These are phyloP conservation scores for Passerina amoena DNA, from an alignment of 2,113 vertebrate species.

Conservation along the genomic window DNA sequence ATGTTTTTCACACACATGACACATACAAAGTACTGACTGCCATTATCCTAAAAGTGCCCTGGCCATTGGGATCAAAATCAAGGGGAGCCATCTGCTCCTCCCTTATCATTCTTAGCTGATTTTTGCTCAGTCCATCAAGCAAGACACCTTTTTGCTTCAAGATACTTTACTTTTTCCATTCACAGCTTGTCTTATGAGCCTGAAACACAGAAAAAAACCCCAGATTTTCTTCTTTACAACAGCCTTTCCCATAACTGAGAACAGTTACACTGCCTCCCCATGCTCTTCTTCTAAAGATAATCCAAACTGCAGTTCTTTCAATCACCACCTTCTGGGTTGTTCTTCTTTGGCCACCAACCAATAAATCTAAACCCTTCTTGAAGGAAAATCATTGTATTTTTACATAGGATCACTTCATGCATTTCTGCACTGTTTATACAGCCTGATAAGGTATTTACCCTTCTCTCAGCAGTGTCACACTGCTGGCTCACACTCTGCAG, in stretches of 20 bases:
- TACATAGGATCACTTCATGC: neutral
- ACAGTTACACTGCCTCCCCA: rapidly evolving
- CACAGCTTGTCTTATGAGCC: neutral
- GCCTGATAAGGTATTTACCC: neutral
- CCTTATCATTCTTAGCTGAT: neutral
- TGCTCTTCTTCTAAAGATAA: neutral
- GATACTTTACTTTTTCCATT: neutral
- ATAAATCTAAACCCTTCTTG: neutral
- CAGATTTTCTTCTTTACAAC: neutral
- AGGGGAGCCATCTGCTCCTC: neutral
- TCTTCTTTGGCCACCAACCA: neutral
- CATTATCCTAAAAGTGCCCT: neutral
- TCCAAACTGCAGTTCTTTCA: neutral
- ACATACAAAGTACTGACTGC: neutral
- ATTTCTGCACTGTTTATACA: neutral
- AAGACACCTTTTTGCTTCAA: neutral
- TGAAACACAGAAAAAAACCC: neutral
- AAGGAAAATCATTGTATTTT: constrained; percentile 29
- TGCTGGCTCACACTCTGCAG: neutral
- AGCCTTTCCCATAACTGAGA: neutral
- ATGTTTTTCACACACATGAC: neutral
- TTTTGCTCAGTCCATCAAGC: neutral
- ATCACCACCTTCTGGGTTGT: neutral
- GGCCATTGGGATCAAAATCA: neutral
- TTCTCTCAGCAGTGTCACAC: neutral